Base-by-base conservation (phyloP, 23 tunicate genomes). In the Phallusia fumigata region DNA sequence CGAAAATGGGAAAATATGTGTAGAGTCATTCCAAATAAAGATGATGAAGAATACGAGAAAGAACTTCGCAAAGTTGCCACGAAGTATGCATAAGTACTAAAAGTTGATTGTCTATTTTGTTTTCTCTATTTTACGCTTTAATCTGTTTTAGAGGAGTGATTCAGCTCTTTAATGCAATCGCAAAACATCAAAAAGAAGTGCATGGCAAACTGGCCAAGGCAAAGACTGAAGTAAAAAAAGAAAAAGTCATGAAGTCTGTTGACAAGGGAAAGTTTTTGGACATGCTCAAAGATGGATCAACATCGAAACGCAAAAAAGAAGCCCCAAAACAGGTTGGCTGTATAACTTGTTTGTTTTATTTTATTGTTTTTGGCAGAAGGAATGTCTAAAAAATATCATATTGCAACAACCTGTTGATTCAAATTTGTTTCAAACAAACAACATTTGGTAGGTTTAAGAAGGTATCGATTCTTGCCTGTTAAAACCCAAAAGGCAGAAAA, bases 141-240 rank as follows among this genome's bases (percentile, higher is more conserved):
- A 32, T 26, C 6, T 74, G 52, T 72, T 90, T 47, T 77, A 90
- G 95, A 31, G 96, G 96, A 1, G 96, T 91, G 21, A 79, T 91
- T n/a, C 96, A 91, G 74, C 74, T 91, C 19, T 91, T 91, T 72
- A 91, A 91, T 79, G 88, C 96, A 32, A 90, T 91, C 13, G 78
- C 78, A 73, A 91, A 91, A 33, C 90, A 91, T 44, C 90, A 91
- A 52, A 86, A 69, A 33, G 81, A 86, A 30, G 34, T 91, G 36
- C 90, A 86, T n/a, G 87, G 87, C 45, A 91, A 91, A 44, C 49
- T 91, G 82, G 79, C 83, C 52, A 65, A 74, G 12, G 96, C 90
- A 40, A 86, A 86, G 32, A 91, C 96, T 13, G 96, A 91, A 79
- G 73, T 76, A 24, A 91, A 86, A 73, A 86, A 83, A 84, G 96